Evolutionary conservation across 1,140 invertebrate genomes (phyloP).

Genomic region (Lepidurus arcticus): DNA sequence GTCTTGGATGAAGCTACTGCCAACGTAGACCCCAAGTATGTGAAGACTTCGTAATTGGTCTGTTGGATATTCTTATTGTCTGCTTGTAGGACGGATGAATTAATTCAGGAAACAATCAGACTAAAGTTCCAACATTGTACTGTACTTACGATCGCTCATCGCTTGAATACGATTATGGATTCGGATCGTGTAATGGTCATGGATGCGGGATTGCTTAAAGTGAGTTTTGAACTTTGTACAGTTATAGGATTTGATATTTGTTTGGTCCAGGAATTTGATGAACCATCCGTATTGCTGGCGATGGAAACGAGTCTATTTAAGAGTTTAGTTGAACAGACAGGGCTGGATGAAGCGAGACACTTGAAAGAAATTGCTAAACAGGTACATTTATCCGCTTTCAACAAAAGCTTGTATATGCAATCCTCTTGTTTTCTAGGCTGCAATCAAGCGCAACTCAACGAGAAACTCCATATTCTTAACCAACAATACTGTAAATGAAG

Average conservation of each 20-base stretch:
- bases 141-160: slow-evolving; percentile 76
- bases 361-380: no score
- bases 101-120: slow-evolving; percentile 68
- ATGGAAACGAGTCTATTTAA: neutral
- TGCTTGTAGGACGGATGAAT: slow-evolving; percentile 52
- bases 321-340: no score
- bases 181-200: slow-evolving; percentile 66
- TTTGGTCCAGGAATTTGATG: slow-evolving; percentile 55
- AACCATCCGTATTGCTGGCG: neutral
- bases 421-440: no score
- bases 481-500: no score
- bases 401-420: no score
- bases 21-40: slow-evolving; percentile 58
- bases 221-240: neutral
- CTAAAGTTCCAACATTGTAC: slow-evolving; percentile 67
- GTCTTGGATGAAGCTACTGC: slow-evolving; percentile 69
- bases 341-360: no score
- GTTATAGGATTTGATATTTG: no score
- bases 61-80: slow-evolving; percentile 46
- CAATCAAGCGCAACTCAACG: no score
- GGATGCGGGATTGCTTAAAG: slow-evolving; percentile 52
- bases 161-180: slow-evolving; percentile 73
- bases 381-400: no score
- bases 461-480: no score
- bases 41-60: slow-evolving; percentile 71